Conservation (phyloP, 2,797 vertebrate genomes). For the Labeo calbasu region DNA sequence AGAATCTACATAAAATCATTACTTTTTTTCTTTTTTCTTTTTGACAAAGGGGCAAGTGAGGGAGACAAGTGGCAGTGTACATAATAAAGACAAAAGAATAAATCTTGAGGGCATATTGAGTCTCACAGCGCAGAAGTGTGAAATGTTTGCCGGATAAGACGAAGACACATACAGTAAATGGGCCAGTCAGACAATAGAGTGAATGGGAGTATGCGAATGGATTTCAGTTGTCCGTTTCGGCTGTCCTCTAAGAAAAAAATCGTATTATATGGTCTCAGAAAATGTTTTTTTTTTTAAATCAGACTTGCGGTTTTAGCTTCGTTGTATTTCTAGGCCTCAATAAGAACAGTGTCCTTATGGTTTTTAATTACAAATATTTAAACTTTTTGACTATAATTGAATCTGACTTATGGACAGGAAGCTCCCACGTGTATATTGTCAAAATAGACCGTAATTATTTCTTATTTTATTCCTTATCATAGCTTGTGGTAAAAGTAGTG, state of each 20-base stretch:
- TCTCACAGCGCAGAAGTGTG: background rate
- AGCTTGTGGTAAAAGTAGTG: conserved; percentile 14
- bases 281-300: background rate
- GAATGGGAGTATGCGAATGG: background rate
- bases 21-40: background rate
- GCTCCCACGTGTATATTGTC: background rate
- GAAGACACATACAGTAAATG: background rate
- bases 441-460: conserved; percentile 24
- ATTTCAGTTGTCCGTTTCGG: background rate
- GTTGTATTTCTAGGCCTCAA: background rate
- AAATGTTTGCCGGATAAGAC: background rate
- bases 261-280: background rate
- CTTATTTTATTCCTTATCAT: conserved; percentile 22
- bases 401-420: background rate
- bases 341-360: background rate
- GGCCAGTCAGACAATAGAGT: background rate
- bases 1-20: background rate
- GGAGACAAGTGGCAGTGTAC: background rate
- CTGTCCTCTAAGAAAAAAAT: conserved; percentile 13
- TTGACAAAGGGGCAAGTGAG: background rate
- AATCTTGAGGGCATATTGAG: background rate
- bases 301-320: background rate
- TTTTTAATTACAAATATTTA: background rate
- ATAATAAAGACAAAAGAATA: conserved; percentile 1
- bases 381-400: background rate